Evolutionary conservation across 1,140 invertebrate species (phyloP).

Genomic region (Anoplolepis gracilipes): DNA sequence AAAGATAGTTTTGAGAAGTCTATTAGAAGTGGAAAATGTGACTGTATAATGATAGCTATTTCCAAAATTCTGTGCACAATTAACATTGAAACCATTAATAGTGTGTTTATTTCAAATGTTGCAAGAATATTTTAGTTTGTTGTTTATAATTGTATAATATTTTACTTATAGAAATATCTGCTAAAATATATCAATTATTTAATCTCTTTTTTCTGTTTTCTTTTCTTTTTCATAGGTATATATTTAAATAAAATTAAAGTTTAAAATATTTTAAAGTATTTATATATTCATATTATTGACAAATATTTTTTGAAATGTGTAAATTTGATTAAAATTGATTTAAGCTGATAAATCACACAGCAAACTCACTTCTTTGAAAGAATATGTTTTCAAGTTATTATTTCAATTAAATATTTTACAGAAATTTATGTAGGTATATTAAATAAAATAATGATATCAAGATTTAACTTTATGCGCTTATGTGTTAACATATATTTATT

Average conservation of each 20-base stretch:
- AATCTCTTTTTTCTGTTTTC: not conserved
- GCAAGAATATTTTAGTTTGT: not conserved
- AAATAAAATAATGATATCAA: not conserved
- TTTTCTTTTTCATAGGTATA: too few relatives aligned
- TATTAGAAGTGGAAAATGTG: too few relatives aligned
- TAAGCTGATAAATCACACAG: too few relatives aligned
- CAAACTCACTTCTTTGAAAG: not conserved
- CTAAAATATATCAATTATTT: not conserved
- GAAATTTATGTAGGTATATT: not conserved
- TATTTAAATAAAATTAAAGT: too few relatives aligned
- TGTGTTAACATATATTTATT: not conserved
- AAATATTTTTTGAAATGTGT: too few relatives aligned
- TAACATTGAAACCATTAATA: too few relatives aligned
- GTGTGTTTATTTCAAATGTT: slow-evolving; percentile 8
- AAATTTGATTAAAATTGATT: too few relatives aligned
- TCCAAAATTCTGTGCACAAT: not conserved
- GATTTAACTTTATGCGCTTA: not conserved
- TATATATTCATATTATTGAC: too few relatives aligned
- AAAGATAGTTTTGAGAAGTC: slow-evolving; percentile 12
- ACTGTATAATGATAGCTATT: not conserved
- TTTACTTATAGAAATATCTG: not conserved
- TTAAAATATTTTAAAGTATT: too few relatives aligned
- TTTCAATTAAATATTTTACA: slow-evolving; percentile 4
- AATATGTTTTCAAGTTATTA: not conserved
- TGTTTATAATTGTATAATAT: not conserved